A percentile compares a stretch with the other conserved stretches of the same genome.
These are phyloP conservation scores for Oriolus oriolus DNA, from an alignment of 2,113 vertebrate genomes.

Conservation along the genomic window DNA sequence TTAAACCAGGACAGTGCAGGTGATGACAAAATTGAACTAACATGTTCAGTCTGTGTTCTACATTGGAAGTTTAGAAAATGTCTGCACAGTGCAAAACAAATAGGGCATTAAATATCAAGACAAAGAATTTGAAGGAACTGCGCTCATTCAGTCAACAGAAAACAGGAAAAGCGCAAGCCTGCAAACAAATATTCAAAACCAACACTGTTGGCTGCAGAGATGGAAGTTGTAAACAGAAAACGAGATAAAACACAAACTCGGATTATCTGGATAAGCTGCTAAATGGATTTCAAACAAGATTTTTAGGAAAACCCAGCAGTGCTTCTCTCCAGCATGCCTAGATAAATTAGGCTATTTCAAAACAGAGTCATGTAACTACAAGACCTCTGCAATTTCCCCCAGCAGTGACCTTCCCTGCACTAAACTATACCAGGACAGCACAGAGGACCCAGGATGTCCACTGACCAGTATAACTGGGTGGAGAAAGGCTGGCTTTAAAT, in stretches of 20 bases:
- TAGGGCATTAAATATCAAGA: background rate
- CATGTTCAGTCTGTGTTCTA: background rate
- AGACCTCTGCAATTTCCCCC: background rate
- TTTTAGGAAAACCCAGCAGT: background rate
- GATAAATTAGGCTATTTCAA: background rate
- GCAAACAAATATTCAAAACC: background rate
- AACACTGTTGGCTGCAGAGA: background rate
- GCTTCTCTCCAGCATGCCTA: background rate
- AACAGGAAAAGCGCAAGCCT: background rate
- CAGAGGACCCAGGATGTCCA: background rate
- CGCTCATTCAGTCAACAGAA: background rate
- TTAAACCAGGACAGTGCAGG: background rate
- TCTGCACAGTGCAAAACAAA: background rate
- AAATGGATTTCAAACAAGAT: background rate
- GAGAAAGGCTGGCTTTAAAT: background rate
- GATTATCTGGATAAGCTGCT: background rate
- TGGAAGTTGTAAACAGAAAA: background rate
- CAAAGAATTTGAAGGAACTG: background rate
- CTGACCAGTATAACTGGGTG: background rate
- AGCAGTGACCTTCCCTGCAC: background rate
- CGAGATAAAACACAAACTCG: background rate
- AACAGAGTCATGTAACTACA: background rate
- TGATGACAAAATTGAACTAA: background rate
- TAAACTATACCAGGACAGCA: background rate
- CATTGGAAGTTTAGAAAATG: background rate